These are phyloP conservation scores for Gasteruption jaculator DNA, from an alignment of 2,888 invertebrate species.

Conservation along the genomic window DNA sequence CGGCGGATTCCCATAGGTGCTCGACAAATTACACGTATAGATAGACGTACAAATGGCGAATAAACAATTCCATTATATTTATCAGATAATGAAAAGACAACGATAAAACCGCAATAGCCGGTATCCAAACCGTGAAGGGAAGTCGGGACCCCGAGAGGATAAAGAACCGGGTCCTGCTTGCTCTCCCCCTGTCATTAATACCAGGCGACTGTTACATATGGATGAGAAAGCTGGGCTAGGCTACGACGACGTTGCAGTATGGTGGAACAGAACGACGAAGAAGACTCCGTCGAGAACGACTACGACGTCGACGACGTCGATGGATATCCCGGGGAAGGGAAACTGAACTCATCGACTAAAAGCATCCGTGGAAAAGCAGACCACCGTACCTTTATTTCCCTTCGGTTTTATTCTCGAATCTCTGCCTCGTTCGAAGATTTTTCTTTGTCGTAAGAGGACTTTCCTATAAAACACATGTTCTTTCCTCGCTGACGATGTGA, in stretches of 20 bases:
- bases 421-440: slow-evolving; percentile 15
- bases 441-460: no score
- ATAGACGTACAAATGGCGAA: slow-evolving; percentile 26
- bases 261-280: slow-evolving; percentile 36
- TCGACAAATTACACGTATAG: no score
- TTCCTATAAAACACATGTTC: no score
- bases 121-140: no score
- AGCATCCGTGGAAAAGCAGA: slow-evolving; percentile 45
- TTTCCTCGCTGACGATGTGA: no score
- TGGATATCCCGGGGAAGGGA: slow-evolving; percentile 34
- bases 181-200: slow-evolving; percentile 48
- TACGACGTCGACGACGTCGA: no score
- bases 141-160: slow-evolving; percentile 15
- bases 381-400: no score
- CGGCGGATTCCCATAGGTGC: no score
- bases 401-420: slow-evolving; percentile 36
- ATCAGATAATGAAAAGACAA: slow-evolving; percentile 45
- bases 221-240: slow-evolving; percentile 45
- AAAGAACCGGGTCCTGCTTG: slow-evolving; percentile 23
- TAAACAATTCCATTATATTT: slow-evolving; percentile 46
- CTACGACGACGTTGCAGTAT: slow-evolving; percentile 29
- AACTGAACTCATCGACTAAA: slow-evolving; percentile 51
- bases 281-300: slow-evolving; percentile 36
- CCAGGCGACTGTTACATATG: slow-evolving; percentile 52
- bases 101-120: slow-evolving; percentile 38